These are phyloP conservation scores for Eutolmus rufibarbis DNA, from an alignment of 2,888 invertebrate genomes.

Conservation along the genomic window DNA sequence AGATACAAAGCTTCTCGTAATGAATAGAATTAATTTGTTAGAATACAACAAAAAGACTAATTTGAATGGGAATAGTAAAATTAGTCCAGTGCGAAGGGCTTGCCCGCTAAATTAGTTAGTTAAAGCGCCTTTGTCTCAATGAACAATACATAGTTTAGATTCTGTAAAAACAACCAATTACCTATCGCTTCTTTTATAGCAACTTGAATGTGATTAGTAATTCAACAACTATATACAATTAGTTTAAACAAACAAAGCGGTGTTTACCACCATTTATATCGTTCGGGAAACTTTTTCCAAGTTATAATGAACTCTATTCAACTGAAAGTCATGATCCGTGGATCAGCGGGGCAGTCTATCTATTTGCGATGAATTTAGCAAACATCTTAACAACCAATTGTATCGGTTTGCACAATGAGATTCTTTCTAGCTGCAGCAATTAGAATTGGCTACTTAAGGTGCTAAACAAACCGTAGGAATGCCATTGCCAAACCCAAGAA, in stretches of 20 bases:
- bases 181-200: not conserved
- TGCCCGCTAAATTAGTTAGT: not conserved
- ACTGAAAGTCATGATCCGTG: slow-evolving; percentile 20
- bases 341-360: not conserved
- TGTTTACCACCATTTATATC: not conserved
- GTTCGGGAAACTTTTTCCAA: not conserved
- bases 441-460: slow-evolving; percentile 37
- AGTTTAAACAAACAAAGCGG: not conserved
- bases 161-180: not conserved
- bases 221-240: not conserved
- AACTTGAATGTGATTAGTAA: not conserved
- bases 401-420: slow-evolving; percentile 15
- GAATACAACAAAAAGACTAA: not conserved
- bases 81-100: not conserved
- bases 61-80: not conserved
- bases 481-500: slow-evolving; percentile 33
- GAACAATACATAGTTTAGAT: not conserved
- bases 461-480: slow-evolving; percentile 23
- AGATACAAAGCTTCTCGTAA: not conserved
- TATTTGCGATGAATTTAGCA: not conserved
- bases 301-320: not conserved
- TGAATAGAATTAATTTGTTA: not conserved
- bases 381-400: slow-evolving; percentile 18
- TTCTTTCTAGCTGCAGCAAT: slow-evolving; percentile 2
- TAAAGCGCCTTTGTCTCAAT: not conserved